Conservation (phyloP, 2,113 vertebrate species). For the Galeopterus variegatus region DNA sequence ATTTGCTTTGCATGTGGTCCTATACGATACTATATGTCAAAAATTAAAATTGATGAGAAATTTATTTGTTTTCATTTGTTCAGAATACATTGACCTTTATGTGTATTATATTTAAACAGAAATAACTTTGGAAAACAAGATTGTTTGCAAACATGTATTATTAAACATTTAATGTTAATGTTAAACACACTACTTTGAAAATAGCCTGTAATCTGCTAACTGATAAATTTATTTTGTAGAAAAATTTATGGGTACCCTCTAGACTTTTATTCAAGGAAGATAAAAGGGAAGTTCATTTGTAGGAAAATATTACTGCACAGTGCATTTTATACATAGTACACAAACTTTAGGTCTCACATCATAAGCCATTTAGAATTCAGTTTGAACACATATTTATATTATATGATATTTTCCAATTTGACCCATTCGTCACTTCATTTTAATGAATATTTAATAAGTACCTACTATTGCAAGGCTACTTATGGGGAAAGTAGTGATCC, state of each 20-base stretch:
- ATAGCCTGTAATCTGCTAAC: constrained; percentile 50
- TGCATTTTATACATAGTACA: constrained; percentile 19
- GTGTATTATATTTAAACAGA: constrained; percentile 27
- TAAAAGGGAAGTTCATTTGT: constrained; percentile 52
- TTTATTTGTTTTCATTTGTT: constrained; percentile 29
- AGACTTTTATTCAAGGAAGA: constrained; percentile 63
- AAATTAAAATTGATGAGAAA: constrained; percentile 51
- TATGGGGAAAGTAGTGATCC: constrained; percentile 12
- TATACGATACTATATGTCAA: constrained; percentile 27
- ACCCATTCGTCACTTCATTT: constrained; percentile 38
- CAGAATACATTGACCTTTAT: constrained; percentile 27
- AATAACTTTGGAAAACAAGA: constrained; percentile 57
- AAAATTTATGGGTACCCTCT: neutral
- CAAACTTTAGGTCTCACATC: constrained; percentile 43
- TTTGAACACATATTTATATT: constrained; percentile 29
- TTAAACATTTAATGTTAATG: constrained; percentile 46
- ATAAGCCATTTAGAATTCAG: constrained; percentile 54
- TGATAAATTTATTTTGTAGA: constrained; percentile 56
- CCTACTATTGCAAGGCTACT: constrained; percentile 7
- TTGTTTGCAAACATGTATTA: constrained; percentile 36
- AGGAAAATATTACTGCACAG: constrained; percentile 46
- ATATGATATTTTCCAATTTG: constrained; percentile 2
- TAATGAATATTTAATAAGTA: constrained; percentile 53
- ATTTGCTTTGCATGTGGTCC: constrained; percentile 45
- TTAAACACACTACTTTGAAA: constrained; percentile 54